These are phyloP conservation scores for Lerista edwardsae DNA, from an alignment of 2,797 vertebrate genomes.

Conservation along the genomic window DNA sequence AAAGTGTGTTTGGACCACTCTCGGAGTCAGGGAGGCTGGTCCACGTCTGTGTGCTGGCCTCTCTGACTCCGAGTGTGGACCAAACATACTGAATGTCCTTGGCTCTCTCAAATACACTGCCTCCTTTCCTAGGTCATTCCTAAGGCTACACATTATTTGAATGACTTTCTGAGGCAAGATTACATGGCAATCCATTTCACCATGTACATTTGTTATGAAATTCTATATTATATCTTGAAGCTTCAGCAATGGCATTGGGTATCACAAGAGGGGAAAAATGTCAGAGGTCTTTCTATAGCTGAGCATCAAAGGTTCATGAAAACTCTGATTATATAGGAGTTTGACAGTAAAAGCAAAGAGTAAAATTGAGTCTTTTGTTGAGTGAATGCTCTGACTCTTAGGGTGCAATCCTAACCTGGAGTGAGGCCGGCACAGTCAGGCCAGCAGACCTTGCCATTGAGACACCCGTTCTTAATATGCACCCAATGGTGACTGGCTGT, in stretches of 20 bases:
- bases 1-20: too few species aligned
- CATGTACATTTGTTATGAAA: background rate
- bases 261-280: background rate
- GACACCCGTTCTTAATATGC: conserved; percentile 16
- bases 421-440: too few species aligned
- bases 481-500: conserved; percentile 5
- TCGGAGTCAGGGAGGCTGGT: too few species aligned
- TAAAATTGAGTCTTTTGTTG: background rate
- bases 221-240: conserved; percentile 1
- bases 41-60: too few species aligned
- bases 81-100: background rate
- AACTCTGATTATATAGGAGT: conserved; percentile 16
- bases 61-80: too few species aligned
- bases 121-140: background rate
- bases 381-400: background rate
- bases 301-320: conserved; percentile 13
- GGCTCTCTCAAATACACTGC: background rate
- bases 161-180: conserved; percentile 1
- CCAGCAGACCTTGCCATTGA: conserved; percentile 3
- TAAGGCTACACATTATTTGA: background rate
- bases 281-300: background rate
- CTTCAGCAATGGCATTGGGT: background rate
- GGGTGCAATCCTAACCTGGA: too few species aligned
- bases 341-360: background rate
- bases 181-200: conserved; percentile 15